Percentiles rank a stretch among this genome's conserved stretches.
phyloP scores from a whole-genome alignment of 2,113 vertebrate genomes.

The Spheniscus mendiculus region DNA sequence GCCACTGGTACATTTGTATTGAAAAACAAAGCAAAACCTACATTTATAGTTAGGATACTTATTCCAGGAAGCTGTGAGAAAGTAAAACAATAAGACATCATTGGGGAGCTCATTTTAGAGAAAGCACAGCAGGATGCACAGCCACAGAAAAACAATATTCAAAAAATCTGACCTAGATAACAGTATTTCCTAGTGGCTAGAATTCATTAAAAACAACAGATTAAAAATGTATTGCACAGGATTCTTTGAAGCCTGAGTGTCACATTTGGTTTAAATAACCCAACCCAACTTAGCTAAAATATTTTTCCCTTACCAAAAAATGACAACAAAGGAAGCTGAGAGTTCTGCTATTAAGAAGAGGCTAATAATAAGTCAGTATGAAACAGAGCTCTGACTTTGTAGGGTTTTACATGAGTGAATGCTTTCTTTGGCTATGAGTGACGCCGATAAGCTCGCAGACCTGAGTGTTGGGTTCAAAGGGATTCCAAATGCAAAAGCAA shows the following conservation, averaged over 20 bases:
- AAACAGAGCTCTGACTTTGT: not conserved
- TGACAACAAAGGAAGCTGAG: not conserved
- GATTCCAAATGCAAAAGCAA: not conserved
- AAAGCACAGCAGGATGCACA: not conserved
- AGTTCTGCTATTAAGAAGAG: not conserved
- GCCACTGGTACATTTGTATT: not conserved
- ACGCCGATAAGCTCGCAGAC: not conserved
- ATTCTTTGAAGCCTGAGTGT: conserved; percentile 40
- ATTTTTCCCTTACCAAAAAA: not conserved
- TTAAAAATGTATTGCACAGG: conserved; percentile 18
- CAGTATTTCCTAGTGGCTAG: conserved; percentile 17
- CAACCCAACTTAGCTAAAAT: not conserved
- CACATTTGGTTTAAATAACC: conserved; percentile 23
- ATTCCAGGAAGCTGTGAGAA: not conserved
- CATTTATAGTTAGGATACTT: not conserved
- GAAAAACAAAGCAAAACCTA: not conserved
- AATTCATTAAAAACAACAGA: conserved; percentile 44
- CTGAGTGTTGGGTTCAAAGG: not conserved
- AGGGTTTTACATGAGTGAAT: not conserved
- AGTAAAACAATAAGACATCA: not conserved
- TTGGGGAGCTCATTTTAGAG: conserved; percentile 33
- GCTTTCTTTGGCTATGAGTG: not conserved
- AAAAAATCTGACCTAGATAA: conserved; percentile 60
- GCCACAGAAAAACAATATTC: conserved; percentile 35
- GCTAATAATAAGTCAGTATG: not conserved